Evolutionary conservation across 2,113 vertebrate species (phyloP), one percentile per base, ranked within the genome.

Genomic region (Cacatua alba): DNA sequence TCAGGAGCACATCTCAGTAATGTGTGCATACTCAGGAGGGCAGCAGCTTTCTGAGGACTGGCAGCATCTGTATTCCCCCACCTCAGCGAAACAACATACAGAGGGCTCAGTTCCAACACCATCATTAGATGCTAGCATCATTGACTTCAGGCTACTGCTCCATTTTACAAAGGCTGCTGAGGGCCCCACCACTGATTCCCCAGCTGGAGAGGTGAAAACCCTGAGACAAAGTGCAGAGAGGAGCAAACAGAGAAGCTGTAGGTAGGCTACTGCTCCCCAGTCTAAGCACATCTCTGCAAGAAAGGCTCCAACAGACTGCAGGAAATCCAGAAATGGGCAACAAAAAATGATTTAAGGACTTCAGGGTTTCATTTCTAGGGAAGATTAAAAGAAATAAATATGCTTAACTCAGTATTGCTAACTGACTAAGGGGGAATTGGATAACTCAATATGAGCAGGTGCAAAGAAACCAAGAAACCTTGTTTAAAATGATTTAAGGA

Each of bases 301-400:
- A 84, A 59, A 79, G 26, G 10, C 13, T 91, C 15, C 25, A 82
- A 65, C 1, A 88, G 71, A 84, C 69, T 62, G 48, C n/a, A 88
- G 35, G 28, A 92, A 82, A 84, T 84, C 90, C 37, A 62, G 57
- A 88, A 92, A 96, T 84, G 39, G n/a, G 28, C 60, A 92, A 64
- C 49, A 90, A 83, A 92, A 65, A 46, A 44, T 37, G 0, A 81
- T 93, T 70, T 80, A 90, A 83, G 64, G 51, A 64, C 60, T 64
- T 20, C 20, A 74, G 88, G 60, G 79, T 75, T 88, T 88, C 4
- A 78, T 95, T 94, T 92, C 44, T n/a, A 49, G 53, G 69, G 64
- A 82, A 94, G 60, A 92, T 90, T 75, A 88, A 92, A 89, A 86
- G 48, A 84, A 86, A 86, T 90, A 71, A 84, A 93, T 75, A 86